Percentiles rank a stretch among this genome's conserved stretches.
Evolutionary conservation across 2,888 invertebrate genomes (phyloP).

Genomic region (Crematogaster levior): DNA sequence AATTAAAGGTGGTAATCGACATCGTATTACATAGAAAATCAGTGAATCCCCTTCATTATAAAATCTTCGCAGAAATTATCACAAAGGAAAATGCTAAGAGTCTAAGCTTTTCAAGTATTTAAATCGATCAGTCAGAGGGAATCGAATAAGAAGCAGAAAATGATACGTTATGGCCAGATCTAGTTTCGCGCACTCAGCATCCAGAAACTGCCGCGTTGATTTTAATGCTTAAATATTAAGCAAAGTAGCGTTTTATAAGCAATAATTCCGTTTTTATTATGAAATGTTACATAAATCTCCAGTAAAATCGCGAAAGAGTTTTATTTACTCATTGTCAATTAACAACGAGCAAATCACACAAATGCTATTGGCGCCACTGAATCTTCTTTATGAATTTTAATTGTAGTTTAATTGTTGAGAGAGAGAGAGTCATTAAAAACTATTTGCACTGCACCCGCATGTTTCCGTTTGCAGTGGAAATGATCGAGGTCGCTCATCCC

Average conservation of each 20-base stretch:
- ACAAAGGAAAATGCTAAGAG: neutral
- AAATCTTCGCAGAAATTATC: neutral
- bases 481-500: neutral
- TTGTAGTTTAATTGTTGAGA: neutral
- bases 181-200: neutral
- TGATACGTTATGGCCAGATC: neutral
- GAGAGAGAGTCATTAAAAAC: conserved; percentile 2
- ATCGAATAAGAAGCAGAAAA: neutral
- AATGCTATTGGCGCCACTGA: neutral
- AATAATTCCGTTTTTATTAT: neutral
- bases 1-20: conserved; percentile 33
- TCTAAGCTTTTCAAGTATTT: neutral
- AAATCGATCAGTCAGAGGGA: neutral
- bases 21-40: neutral
- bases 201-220: neutral
- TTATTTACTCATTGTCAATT: conserved; percentile 14
- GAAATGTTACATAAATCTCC: neutral
- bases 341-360: neutral
- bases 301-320: conserved; percentile 1
- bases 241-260: neutral
- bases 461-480: neutral
- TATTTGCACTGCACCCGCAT: neutral
- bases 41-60: neutral
- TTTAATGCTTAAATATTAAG: conserved; percentile 1
- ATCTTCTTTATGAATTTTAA: conserved; percentile 17